A percentile compares a stretch with the other conserved stretches of the same genome.
Evolutionary conservation across 2,113 vertebrate genomes (phyloP).

Genomic region (Tautogolabrus adspersus): DNA sequence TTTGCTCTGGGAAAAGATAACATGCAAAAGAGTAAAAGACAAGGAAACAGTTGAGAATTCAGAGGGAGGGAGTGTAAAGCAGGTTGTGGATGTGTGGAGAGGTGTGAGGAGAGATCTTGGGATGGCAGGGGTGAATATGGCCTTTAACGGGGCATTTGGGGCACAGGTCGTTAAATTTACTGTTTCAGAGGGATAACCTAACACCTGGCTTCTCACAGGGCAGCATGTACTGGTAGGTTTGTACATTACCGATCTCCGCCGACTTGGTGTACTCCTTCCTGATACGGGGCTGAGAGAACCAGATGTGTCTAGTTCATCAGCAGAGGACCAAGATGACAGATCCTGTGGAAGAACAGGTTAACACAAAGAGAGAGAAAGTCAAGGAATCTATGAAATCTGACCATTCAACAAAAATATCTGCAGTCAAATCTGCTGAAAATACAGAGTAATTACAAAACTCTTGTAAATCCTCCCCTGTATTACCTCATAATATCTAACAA

Average conservation of each 20-base stretch:
- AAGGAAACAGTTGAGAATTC: slow-evolving; percentile 61
- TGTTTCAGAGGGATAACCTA: slow-evolving; percentile 51
- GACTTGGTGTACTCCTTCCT: slow-evolving; percentile 92
- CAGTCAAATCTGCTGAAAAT: too few species aligned
- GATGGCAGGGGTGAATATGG: slow-evolving; percentile 75
- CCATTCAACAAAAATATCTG: too few species aligned
- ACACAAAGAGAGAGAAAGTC: background rate
- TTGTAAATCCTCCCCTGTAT: too few species aligned
- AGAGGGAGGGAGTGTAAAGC: slow-evolving; percentile 45
- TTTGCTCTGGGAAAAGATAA: slow-evolving; percentile 62
- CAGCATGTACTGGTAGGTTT: slow-evolving; percentile 32
- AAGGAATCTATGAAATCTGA: background rate
- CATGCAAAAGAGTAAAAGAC: slow-evolving; percentile 77
- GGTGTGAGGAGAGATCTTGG: slow-evolving; percentile 65
- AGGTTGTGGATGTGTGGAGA: slow-evolving; percentile 45
- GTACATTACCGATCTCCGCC: slow-evolving; percentile 91
- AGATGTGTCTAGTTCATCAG: slow-evolving; percentile 94
- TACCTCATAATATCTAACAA: too few species aligned
- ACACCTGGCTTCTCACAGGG: slow-evolving; percentile 49
- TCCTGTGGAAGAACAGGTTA: slow-evolving; percentile 81
- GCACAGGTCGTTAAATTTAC: slow-evolving; percentile 34
- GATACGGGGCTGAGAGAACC: slow-evolving; percentile 95
- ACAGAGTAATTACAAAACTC: too few species aligned
- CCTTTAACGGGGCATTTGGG: slow-evolving; percentile 53
- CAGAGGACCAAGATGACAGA: slow-evolving; percentile 95